Percentiles rank a stretch among this genome's conserved stretches.
These are phyloP conservation scores for Propithecus coquereli DNA, from an alignment of 2,113 vertebrate species.

Conservation along the genomic window DNA sequence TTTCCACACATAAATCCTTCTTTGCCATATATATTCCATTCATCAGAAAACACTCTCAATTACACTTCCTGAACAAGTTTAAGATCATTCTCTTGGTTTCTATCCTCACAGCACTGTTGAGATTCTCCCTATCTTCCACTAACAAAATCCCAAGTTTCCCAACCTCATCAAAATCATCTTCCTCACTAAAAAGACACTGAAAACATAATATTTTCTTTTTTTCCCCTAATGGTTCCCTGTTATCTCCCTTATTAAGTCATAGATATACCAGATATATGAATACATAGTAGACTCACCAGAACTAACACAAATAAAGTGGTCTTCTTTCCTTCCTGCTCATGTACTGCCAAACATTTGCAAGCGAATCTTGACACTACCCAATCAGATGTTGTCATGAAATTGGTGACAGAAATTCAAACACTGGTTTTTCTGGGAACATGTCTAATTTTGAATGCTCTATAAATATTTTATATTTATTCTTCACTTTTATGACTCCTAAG, in stretches of 20 bases:
- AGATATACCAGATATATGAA: neutral
- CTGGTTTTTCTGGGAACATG: neutral
- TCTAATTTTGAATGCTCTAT: neutral
- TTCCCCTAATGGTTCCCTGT: neutral
- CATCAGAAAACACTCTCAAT: neutral
- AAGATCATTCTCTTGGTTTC: neutral
- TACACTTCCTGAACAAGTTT: neutral
- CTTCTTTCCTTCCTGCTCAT: neutral
- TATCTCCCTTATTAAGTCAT: neutral
- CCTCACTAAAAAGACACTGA: neutral
- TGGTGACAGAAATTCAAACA: neutral
- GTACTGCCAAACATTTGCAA: neutral
- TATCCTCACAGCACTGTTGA: neutral
- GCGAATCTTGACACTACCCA: neutral
- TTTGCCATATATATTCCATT: neutral
- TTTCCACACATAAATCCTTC: neutral
- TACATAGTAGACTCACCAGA: neutral
- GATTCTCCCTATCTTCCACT: neutral
- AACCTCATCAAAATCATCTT: neutral
- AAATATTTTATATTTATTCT: neutral
- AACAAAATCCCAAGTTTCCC: neutral
- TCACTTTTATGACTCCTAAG: neutral
- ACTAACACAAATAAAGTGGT: neutral
- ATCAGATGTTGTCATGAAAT: neutral
- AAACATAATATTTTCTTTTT: neutral